Conservation (phyloP, 2,888 invertebrate genomes). For the Liodrosophila aerea region DNA sequence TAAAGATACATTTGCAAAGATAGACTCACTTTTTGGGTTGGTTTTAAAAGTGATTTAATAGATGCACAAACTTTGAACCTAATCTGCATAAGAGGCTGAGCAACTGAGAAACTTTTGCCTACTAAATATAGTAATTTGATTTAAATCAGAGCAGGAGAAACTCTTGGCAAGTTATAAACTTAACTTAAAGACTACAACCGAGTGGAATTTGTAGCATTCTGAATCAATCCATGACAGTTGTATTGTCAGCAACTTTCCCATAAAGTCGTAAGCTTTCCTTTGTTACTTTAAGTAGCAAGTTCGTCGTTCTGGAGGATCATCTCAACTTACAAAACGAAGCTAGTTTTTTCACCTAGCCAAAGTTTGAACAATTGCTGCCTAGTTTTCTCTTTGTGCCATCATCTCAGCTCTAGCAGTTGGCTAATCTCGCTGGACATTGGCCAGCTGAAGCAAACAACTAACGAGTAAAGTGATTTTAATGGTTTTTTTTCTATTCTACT, state of each 20-base stretch:
- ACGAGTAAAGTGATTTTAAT: slow-evolving; percentile 68
- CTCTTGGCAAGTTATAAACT: neutral
- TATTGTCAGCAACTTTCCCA: too few relatives aligned
- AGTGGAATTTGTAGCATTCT: too few relatives aligned
- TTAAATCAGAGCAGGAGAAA: neutral
- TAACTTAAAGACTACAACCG: too few relatives aligned
- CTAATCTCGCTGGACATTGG: slow-evolving; percentile 30
- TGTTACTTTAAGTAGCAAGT: too few relatives aligned
- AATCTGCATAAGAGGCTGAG: slow-evolving; percentile 3
- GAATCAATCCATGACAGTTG: too few relatives aligned
- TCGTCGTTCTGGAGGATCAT: too few relatives aligned
- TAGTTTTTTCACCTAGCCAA: neutral
- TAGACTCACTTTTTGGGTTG: neutral
- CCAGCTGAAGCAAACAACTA: slow-evolving; percentile 36
- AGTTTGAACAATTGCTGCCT: slow-evolving; percentile 1
- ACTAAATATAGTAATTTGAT: neutral
- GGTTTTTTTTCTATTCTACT: slow-evolving; percentile 31
- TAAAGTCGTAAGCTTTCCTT: neutral
- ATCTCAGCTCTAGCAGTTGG: slow-evolving; percentile 20
- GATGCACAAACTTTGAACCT: slow-evolving; percentile 6
- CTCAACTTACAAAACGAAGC: neutral
- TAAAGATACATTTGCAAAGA: slow-evolving; percentile 40
- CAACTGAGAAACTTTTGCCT: too few relatives aligned
- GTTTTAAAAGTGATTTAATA: slow-evolving; percentile 25
- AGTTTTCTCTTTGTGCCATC: slow-evolving; percentile 3